Base-by-base conservation (phyloP, 2,113 vertebrate genomes). In the Hemibagrus wyckioides region DNA sequence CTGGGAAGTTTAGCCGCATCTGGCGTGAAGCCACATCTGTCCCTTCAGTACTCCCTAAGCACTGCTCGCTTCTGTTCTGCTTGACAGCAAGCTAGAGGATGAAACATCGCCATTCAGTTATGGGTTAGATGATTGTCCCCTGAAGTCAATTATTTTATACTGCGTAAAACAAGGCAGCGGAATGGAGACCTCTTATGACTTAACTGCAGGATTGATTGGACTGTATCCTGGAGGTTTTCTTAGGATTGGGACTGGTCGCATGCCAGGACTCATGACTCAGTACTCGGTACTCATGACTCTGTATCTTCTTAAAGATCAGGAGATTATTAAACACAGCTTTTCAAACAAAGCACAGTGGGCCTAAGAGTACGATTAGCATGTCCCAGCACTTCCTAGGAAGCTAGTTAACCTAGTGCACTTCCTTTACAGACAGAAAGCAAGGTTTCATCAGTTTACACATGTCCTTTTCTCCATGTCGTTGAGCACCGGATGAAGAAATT, bases 271-370 rank as follows among this genome's bases (percentile, higher is more conserved):
- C 44, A 48, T 48, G 44, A 48, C 44, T 48, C 44, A 48, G 44
- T 48, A 48, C 44, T 48, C 44, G 9, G 44, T 48, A 48, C 44
- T 48, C 84, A 85, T 28, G 33, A 17, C 67, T 84, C 8, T 69
- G 54, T 84, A 39, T 85, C 50, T 48, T 23, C 13, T 21, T 21
- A 65, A 28, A 75, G 33, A 28, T 30, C 57, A 61, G 65, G 44
- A 75, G 82, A 90, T 90, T 67, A 86, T 57, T 87, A 48, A 10
- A 33, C 28, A 77, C 44, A 8, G 44, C 44, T 88, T 83, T 86
- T 82, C 61, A 11, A 41, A 63, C 88, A 85, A 77, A 44, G 52
- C 81, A 65, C 61, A 65, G 48, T 28, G 75, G 77, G 79, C 77
- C 76, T 61, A 39, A 80, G 73, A 54, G 82, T 85, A 54, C 41